Conservation (phyloP, 1,140 invertebrate species). For the Hycleus cichorii region DNA sequence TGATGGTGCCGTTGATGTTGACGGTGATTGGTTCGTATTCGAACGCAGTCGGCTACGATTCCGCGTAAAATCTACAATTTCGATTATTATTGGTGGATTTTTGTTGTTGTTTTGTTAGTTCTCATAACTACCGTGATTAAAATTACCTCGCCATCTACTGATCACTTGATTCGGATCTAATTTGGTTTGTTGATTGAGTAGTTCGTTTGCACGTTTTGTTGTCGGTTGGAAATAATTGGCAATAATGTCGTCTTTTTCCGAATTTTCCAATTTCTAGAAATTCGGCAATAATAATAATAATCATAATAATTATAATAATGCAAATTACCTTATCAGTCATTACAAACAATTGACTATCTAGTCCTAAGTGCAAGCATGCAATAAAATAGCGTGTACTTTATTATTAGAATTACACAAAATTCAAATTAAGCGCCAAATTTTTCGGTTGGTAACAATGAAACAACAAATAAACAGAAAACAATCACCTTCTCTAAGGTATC, state of each 20-base stretch:
- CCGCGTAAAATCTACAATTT: constrained; percentile 36
- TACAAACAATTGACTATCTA: not conserved
- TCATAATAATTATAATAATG: too few relatives aligned
- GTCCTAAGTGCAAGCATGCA: not conserved
- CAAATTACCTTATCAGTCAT: not conserved
- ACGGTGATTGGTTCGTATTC: constrained; percentile 16
- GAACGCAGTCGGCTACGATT: constrained; percentile 22
- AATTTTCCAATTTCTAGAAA: constrained; percentile 51
- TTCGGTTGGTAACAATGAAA: not conserved
- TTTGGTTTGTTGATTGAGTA: constrained; percentile 46
- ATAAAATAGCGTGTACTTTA: not conserved
- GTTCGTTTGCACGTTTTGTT: constrained; percentile 50
- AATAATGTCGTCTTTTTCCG: constrained; percentile 52
- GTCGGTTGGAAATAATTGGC: constrained; percentile 62
- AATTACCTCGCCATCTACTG: constrained; percentile 46
- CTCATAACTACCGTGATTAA: not conserved
- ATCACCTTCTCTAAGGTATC: constrained; percentile 23
- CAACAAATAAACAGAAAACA: not conserved
- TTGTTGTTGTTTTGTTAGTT: too few relatives aligned
- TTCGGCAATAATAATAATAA: too few relatives aligned
- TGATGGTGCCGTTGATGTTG: constrained; percentile 12
- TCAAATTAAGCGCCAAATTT: not conserved
- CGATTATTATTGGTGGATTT: too few relatives aligned
- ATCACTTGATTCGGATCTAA: constrained; percentile 44
- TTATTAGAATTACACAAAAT: not conserved